These are phyloP conservation scores for Lophius piscatorius DNA, from an alignment of 2,113 vertebrate species.

Conservation along the genomic window DNA sequence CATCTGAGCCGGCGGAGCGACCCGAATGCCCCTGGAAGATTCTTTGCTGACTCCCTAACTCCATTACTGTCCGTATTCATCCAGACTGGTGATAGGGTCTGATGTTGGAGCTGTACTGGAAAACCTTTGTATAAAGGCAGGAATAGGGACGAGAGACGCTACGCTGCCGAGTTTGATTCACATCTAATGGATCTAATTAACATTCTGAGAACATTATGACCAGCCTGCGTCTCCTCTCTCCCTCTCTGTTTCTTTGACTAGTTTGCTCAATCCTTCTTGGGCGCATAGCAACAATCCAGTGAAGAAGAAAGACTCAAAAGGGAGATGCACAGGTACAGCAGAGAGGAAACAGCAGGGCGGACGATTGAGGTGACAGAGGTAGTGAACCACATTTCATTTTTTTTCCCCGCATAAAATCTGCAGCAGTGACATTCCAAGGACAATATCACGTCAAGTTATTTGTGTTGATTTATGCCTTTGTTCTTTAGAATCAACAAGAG, in stretches of 20 bases:
- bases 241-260: conserved; percentile 38
- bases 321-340: conserved; percentile 14
- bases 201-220: conserved; percentile 49
- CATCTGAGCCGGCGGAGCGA: conserved; percentile 7
- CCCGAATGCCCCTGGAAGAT: conserved; percentile 4
- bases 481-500: too few species aligned
- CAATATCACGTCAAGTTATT: too few species aligned
- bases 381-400: too few species aligned
- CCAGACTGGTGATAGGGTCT: conserved; percentile 48
- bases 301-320: conserved; percentile 11
- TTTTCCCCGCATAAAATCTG: too few species aligned
- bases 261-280: conserved; percentile 3
- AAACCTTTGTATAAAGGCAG: conserved; percentile 46
- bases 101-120: conserved; percentile 36
- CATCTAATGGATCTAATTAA: conserved; percentile 61
- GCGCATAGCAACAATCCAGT: conserved; percentile 14
- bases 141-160: conserved; percentile 37
- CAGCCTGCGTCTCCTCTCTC: conserved; percentile 19
- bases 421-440: too few species aligned
- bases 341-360: neutral
- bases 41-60: conserved; percentile 31
- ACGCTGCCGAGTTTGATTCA: conserved; percentile 60
- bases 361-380: conserved; percentile 17
- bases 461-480: too few species aligned
- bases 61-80: conserved; percentile 34